Conservation (phyloP, 1,140 invertebrate species). For the Bombyx mori region ASM3026992v2 NC_085129.1:7045501-7046000, state of each 20-base stretch:
- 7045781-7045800: neutral
- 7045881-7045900: too few relatives aligned
- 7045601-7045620: conserved; percentile 61
- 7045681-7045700: conserved; percentile 40
- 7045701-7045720: conserved; percentile 35
- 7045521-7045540: conserved; percentile 42
- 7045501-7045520: conserved; percentile 44
- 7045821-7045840: neutral
- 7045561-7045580: conserved; percentile 46
- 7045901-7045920: conserved; percentile 19
- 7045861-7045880: too few relatives aligned
- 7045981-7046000: conserved; percentile 61
- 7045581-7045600: conserved; percentile 51
- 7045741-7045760: conserved; percentile 25
- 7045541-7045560: conserved; percentile 57
- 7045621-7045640: conserved; percentile 40
- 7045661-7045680: conserved; percentile 36
- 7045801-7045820: neutral
- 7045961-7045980: conserved; percentile 52
- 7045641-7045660: conserved; percentile 44
- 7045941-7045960: conserved; percentile 64
- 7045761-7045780: conserved; percentile 15
- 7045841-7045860: neutral
- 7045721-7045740: conserved; percentile 31
- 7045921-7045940: conserved; percentile 57